phyloP scores from a whole-genome alignment of 2,888 invertebrate species.

The Teleogryllus oceanicus region DNA sequence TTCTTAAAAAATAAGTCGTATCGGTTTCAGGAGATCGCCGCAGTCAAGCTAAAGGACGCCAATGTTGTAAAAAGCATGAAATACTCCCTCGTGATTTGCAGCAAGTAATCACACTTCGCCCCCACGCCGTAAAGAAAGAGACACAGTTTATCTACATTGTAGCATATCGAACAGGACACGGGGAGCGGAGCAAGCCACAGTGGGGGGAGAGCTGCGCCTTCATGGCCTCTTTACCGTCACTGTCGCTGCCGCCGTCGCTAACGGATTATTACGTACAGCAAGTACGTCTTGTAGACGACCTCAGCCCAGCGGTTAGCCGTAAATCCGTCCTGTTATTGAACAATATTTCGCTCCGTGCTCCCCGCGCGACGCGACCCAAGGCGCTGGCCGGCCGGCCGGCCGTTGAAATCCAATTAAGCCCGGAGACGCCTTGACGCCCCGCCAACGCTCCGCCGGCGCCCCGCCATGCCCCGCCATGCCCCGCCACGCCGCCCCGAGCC shows the following conservation, averaged over 20 bases:
- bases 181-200: too few species aligned
- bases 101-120: background rate
- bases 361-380: too few species aligned
- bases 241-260: background rate
- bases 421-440: background rate
- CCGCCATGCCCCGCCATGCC: background rate
- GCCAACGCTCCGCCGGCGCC: background rate
- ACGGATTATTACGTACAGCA: conserved; percentile 3
- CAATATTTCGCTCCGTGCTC: background rate
- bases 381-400: background rate
- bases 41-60: background rate
- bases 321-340: conserved; percentile 7
- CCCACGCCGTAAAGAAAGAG: background rate
- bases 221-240: background rate
- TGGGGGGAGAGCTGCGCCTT: too few species aligned
- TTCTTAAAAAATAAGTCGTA: background rate
- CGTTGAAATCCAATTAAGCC: background rate
- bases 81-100: background rate
- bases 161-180: too few species aligned
- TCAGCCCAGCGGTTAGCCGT: conserved; percentile 1
- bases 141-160: background rate
- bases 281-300: background rate
- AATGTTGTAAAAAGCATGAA: background rate
- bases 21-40: background rate
- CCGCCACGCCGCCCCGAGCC: too few species aligned